Base-by-base conservation (phyloP, 2,113 vertebrate species). In the Baryphthengus martii region DNA sequence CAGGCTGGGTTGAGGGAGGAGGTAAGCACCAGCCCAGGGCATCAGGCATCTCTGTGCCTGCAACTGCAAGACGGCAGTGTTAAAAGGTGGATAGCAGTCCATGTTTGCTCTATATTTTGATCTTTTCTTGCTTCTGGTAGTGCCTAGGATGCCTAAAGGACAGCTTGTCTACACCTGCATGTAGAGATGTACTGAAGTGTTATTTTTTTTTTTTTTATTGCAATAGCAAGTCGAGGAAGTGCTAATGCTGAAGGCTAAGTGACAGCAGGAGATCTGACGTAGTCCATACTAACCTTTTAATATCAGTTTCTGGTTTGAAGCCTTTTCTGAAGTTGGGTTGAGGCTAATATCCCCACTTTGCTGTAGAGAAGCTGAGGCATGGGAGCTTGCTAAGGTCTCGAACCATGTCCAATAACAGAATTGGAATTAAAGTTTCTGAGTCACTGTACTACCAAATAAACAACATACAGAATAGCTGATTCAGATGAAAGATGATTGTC, bases 401-500 rank as follows among this genome's bases (percentile, higher is more conserved):
- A 40, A n/a, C 9, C 37, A 55, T 24, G 42, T 59, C 24, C 6
- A 26, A 2, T 61, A 49, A 29, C 52, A 88, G 70, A 76, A 66
- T 16, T 73, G 55, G 44, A 88, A 70, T 61, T 62, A 50, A 85
- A 6, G 17, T 70, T 79, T 85, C 66, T 73, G 67, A 88, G 35
- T 59, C 42, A 42, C 18, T 39, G 42, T 66, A 28, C 45, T 70
- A 59, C 28, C 53, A 89, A 72, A 90, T 73, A 82, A 85, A 72
- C 26, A 85, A 45, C 37, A 28, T 35, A 35, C 28, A 80, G 82
- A 83, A n/a, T 35, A 62, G 79, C 78, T 85, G 71, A 76, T 91
- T 96, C 74, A 88, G 40, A 84, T 62, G 80, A 92, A 94, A 92
- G 72, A 90, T 78, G 59, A 50, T 95, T 77, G 37, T 66, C 86